These are phyloP conservation scores for Steatocranus sp. DNA, from an alignment of 2,797 vertebrate species.

Conservation along the genomic window DNA sequence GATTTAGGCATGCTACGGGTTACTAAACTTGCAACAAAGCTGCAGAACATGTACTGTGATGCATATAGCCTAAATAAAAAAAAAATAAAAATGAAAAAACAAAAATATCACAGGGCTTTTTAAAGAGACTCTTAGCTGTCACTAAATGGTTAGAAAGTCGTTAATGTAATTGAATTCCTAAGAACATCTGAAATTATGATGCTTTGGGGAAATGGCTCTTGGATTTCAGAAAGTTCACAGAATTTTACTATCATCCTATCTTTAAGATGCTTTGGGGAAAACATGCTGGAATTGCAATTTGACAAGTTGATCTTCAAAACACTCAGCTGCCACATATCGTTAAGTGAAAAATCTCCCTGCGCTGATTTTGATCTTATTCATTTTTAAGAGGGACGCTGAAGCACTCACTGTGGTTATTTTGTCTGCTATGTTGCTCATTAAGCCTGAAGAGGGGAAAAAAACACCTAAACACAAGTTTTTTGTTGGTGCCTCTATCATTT, in stretches of 20 bases:
- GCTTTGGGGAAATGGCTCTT: background rate
- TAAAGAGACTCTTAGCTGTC: background rate
- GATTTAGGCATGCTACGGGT: background rate
- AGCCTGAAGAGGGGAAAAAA: background rate
- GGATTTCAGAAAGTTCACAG: background rate
- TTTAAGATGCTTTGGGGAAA: background rate
- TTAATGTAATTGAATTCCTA: background rate
- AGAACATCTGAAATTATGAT: background rate
- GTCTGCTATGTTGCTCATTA: background rate
- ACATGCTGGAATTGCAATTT: background rate
- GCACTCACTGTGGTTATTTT: background rate
- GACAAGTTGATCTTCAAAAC: background rate
- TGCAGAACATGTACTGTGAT: background rate
- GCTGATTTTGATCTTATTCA: background rate
- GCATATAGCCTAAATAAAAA: background rate
- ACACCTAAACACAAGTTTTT: background rate
- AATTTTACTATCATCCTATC: background rate
- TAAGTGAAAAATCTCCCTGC: background rate
- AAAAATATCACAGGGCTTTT: background rate
- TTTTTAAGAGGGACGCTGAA: background rate
- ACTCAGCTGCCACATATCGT: background rate
- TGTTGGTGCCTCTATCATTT: background rate
- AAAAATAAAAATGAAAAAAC: background rate
- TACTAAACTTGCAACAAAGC: background rate
- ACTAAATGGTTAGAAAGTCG: background rate